phyloP scores from a whole-genome alignment of 2,113 vertebrate genomes.

The Taurulus bubalis region DNA sequence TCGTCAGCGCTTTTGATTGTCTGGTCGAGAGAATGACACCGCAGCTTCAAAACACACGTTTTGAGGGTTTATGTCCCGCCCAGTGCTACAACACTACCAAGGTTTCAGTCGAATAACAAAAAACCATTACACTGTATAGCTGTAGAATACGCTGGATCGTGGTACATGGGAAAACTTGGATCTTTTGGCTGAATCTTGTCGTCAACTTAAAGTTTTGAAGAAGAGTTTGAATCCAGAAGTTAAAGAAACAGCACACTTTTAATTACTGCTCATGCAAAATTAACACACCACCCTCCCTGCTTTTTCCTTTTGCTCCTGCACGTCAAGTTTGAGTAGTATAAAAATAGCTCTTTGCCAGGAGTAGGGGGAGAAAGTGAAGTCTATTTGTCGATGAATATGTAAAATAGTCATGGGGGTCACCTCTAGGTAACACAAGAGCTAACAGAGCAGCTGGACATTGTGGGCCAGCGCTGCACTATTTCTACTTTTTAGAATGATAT shows the following conservation, averaged over 20 bases:
- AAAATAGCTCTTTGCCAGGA: conserved; percentile 70
- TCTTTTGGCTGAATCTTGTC: not conserved
- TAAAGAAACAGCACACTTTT: conserved; percentile 7
- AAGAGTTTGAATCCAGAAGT: not conserved
- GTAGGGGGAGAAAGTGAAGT: conserved; percentile 32
- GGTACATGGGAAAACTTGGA: not conserved
- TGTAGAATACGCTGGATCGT: not conserved
- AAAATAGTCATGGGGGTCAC: conserved; percentile 75
- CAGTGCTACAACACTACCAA: not conserved
- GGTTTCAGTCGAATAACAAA: not conserved
- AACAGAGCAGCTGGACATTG: conserved; percentile 78
- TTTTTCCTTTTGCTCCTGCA: conserved; percentile 41
- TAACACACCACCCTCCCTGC: conserved; percentile 15
- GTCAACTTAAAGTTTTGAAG: not conserved
- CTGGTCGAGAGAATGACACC: not conserved
- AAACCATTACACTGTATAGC: not conserved
- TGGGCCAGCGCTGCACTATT: conserved; percentile 41
- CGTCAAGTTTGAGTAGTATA: conserved; percentile 48
- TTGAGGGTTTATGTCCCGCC: not conserved
- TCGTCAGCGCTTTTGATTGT: conserved; percentile 36
- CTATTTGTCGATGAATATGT: conserved; percentile 76
- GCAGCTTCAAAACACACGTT: conserved; percentile 13
- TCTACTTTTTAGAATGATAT: conserved; percentile 62
- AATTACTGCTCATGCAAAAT: conserved; percentile 27
- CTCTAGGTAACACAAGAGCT: conserved; percentile 73